Conservation (phyloP, 2,113 vertebrate species). For the Pseudolaguvia tuberculata region DNA sequence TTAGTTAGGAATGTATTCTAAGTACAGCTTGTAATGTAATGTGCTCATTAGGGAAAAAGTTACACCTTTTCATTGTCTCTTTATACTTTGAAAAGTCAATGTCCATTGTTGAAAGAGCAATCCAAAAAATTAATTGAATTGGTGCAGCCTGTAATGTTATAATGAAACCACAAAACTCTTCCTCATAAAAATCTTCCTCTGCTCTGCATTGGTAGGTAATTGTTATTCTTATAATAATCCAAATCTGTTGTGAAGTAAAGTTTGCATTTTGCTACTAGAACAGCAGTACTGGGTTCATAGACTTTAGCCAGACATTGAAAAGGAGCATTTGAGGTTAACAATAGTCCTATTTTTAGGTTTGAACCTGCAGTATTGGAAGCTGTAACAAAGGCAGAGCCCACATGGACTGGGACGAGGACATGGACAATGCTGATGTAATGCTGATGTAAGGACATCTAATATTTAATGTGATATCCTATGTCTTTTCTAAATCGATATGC, state of each 20-base stretch:
- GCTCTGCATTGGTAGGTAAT: too few relatives aligned
- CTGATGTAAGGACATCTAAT: conserved; percentile 29
- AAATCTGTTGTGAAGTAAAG: not conserved
- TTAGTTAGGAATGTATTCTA: too few relatives aligned
- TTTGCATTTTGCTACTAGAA: not conserved
- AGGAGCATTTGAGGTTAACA: conserved; percentile 3
- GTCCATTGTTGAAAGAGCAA: too few relatives aligned
- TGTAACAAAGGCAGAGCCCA: not conserved
- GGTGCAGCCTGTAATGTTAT: too few relatives aligned
- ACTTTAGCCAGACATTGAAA: not conserved
- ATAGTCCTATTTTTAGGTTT: not conserved
- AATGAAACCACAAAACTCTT: too few relatives aligned
- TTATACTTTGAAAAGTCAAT: too few relatives aligned
- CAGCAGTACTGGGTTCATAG: not conserved
- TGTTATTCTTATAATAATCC: too few relatives aligned
- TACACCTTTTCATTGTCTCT: too few relatives aligned
- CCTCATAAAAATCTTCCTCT: too few relatives aligned
- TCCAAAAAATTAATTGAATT: too few relatives aligned
- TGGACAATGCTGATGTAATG: conserved; percentile 13
- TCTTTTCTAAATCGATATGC: not conserved
- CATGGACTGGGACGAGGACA: conserved; percentile 9
- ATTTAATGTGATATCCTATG: not conserved
- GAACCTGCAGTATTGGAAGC: not conserved
- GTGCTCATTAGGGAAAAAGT: too few relatives aligned
- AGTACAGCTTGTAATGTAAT: too few relatives aligned